Conservation (phyloP, 2,888 invertebrate species). For the Troilus luridus region DNA sequence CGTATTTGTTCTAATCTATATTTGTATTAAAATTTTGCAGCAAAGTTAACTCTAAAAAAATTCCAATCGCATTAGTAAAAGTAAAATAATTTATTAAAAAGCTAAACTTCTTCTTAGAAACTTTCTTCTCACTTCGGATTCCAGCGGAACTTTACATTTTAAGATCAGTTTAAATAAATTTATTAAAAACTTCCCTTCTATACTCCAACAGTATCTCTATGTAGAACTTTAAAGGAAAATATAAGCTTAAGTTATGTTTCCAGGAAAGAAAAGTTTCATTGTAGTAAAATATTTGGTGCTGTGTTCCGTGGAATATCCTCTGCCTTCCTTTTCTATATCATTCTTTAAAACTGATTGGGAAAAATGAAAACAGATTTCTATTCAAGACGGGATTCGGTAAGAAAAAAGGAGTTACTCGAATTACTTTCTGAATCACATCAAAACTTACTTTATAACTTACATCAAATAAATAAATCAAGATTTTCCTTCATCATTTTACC, state of each 20-base stretch:
- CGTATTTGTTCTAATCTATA: neutral
- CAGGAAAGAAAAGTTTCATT: neutral
- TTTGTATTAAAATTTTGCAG: neutral
- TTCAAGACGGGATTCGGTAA: neutral
- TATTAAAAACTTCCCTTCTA: slow-evolving; percentile 16
- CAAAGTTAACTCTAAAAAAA: neutral
- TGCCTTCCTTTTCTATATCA: neutral
- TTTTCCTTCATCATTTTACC: too few species aligned
- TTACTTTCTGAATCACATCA: neutral
- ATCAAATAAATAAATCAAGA: too few species aligned
- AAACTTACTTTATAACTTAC: too few species aligned
- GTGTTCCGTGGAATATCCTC: neutral
- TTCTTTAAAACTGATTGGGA: neutral
- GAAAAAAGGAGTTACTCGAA: neutral
- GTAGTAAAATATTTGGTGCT: neutral
- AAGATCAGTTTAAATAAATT: slow-evolving; percentile 21
- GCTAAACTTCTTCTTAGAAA: neutral
- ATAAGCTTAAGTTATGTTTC: neutral
- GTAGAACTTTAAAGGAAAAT: slow-evolving; percentile 10
- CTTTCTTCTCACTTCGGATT: neutral
- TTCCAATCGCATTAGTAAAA: neutral
- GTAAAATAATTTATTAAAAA: slow-evolving; percentile 2
- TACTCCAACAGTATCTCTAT: neutral
- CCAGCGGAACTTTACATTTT: neutral
- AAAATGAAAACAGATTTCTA: neutral